Evolutionary conservation across 2,888 invertebrate species (phyloP).

Genomic region (Scelioninae gen. 1): DNA sequence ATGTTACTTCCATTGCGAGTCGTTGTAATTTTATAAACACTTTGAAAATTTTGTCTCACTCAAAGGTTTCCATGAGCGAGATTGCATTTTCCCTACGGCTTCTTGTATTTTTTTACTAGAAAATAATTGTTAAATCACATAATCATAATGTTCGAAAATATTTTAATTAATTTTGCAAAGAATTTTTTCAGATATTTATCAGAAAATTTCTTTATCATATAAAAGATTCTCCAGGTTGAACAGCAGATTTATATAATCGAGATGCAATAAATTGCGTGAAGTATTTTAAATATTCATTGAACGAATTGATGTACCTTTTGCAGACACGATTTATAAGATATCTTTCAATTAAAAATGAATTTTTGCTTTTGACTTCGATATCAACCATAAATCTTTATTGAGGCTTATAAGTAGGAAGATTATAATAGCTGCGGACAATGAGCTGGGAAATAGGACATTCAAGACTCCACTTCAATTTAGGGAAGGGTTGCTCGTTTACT

Average conservation of each 20-base stretch:
- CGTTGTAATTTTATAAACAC: conserved; percentile 84
- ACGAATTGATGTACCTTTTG: no score
- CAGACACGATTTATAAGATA: not conserved
- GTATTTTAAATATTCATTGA: not conserved
- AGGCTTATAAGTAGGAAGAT: conserved; percentile 58
- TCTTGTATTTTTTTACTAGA: conserved; percentile 78
- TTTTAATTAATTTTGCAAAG: no score
- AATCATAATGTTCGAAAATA: not conserved
- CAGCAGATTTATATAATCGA: no score
- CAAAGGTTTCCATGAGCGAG: conserved; percentile 77
- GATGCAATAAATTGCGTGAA: not conserved
- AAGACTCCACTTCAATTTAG: conserved; percentile 72
- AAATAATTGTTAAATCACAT: conserved; percentile 82
- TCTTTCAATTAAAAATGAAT: conserved; percentile 18
- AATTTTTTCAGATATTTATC: no score
- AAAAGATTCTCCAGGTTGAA: no score
- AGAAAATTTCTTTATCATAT: no score
- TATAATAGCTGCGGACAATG: conserved; percentile 81
- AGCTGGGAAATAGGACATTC: conserved; percentile 78
- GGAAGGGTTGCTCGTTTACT: conserved; percentile 69
- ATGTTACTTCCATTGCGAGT: conserved; percentile 78
- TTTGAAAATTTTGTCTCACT: conserved; percentile 83
- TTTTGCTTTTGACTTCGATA: conserved; percentile 46
- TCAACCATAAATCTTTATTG: conserved; percentile 54
- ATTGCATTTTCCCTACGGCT: conserved; percentile 81